phyloP scores from a whole-genome alignment of 1,140 invertebrate genomes.

The Teleogryllus occipitalis region DNA sequence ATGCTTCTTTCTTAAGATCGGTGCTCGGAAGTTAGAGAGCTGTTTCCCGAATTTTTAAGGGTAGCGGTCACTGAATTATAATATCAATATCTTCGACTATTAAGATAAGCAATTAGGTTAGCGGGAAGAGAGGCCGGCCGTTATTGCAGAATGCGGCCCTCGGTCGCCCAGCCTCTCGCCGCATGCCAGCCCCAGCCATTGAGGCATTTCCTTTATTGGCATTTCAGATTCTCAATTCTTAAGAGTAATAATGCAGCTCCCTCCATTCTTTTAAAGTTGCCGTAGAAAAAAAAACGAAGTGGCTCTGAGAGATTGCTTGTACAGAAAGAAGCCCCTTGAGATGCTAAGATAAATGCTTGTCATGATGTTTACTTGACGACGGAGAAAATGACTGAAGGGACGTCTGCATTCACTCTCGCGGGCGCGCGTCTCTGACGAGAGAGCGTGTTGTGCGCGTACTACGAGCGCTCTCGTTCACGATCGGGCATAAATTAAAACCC shows the following conservation, averaged over 20 bases:
- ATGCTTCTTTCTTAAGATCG: too few relatives aligned
- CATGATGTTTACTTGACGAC: slow-evolving; percentile 11
- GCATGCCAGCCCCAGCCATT: neutral
- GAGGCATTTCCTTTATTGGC: slow-evolving; percentile 1
- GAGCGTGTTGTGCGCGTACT: neutral
- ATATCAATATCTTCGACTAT: too few relatives aligned
- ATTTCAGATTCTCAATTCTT: slow-evolving; percentile 2
- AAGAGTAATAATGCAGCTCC: slow-evolving; percentile 4
- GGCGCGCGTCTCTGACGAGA: neutral
- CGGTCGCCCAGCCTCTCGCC: neutral
- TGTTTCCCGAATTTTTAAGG: too few relatives aligned
- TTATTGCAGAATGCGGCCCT: neutral
- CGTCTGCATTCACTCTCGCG: neutral
- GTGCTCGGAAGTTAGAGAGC: too few relatives aligned
- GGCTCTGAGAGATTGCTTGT: slow-evolving; percentile 10
- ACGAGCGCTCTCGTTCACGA: neutral
- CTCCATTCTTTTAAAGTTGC: neutral
- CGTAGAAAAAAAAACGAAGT: neutral
- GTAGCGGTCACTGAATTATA: too few relatives aligned
- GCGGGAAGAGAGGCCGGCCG: neutral
- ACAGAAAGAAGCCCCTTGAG: slow-evolving; percentile 8
- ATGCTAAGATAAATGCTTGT: slow-evolving; percentile 15
- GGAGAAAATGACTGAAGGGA: neutral
- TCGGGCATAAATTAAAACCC: too few relatives aligned
- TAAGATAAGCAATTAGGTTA: neutral